Evolutionary conservation across 2,797 vertebrate species (phyloP).

Genomic region (Cephalopachus bancanus): DNA sequence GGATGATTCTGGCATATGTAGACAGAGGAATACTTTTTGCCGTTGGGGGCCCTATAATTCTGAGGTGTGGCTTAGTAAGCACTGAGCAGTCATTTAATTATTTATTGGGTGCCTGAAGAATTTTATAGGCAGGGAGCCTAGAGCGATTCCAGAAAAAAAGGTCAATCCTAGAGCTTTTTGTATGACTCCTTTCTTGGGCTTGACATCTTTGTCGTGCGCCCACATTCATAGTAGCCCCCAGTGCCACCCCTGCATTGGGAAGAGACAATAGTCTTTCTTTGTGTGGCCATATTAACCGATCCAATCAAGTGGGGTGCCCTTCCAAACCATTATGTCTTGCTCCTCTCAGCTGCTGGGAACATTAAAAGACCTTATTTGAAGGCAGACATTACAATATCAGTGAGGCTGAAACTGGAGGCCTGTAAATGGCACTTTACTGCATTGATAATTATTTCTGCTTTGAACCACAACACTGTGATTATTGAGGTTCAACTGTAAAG

Average conservation of each 20-base stretch:
- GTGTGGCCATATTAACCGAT: neutral
- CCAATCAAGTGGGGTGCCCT: neutral
- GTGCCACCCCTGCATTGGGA: neutral
- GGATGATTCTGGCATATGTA: neutral
- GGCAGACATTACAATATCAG: neutral
- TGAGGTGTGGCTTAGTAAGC: conserved; percentile 44
- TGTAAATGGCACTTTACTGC: neutral
- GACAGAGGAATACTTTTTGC: neutral
- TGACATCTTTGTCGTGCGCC: neutral
- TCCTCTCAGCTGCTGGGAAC: conserved; percentile 31
- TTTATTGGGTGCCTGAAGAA: conserved; percentile 70
- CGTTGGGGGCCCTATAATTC: neutral
- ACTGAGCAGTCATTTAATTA: conserved; percentile 54
- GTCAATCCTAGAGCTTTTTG: neutral
- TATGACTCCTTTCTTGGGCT: neutral
- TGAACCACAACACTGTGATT: neutral
- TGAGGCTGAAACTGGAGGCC: neutral
- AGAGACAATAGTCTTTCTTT: neutral
- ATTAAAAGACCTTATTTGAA: neutral
- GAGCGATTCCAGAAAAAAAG: conserved; percentile 14
- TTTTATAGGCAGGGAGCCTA: conserved; percentile 67
- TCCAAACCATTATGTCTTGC: neutral
- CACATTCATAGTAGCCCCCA: neutral
- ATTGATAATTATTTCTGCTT: neutral
- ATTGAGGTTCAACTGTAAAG: neutral